These are phyloP conservation scores for Drosophila sordidula DNA, from an alignment of 2,888 invertebrate genomes.

Conservation along the genomic window DNA sequence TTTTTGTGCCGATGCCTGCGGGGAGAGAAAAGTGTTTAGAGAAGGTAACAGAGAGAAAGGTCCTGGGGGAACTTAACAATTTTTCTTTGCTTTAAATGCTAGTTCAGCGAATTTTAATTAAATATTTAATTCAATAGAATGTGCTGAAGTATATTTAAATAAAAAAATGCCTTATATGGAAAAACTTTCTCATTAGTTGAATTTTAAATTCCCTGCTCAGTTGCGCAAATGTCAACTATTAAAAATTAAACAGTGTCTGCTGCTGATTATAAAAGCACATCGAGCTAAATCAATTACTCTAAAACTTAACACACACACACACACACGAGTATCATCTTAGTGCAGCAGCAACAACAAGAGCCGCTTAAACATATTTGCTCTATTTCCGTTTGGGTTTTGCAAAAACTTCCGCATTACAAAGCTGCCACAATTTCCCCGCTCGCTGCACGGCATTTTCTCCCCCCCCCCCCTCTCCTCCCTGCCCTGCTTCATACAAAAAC, in stretches of 20 bases:
- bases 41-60: background rate
- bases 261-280: constrained; percentile 12
- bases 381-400: constrained; percentile 79
- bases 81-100: too few relatives aligned
- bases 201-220: too few relatives aligned
- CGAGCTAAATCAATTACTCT: constrained; percentile 56
- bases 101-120: too few relatives aligned
- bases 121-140: too few relatives aligned
- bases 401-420: constrained; percentile 80
- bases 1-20: constrained; percentile 85
- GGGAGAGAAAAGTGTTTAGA: background rate
- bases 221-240: background rate
- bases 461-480: background rate
- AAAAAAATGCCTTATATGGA: too few relatives aligned
- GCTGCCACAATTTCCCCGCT: constrained; percentile 75
- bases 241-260: background rate
- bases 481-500: constrained; percentile 35
- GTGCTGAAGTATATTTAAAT: too few relatives aligned
- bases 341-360: constrained; percentile 32
- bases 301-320: constrained; percentile 14
- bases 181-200: too few relatives aligned
- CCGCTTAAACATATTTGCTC: constrained; percentile 79
- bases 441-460: constrained; percentile 21
- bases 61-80: too few relatives aligned
- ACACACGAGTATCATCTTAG: constrained; percentile 33